A percentile compares a stretch with the other conserved stretches of the same genome.
Evolutionary conservation across 2,797 vertebrate species (phyloP).

Genomic region (Sebastes hubbsi): DNA sequence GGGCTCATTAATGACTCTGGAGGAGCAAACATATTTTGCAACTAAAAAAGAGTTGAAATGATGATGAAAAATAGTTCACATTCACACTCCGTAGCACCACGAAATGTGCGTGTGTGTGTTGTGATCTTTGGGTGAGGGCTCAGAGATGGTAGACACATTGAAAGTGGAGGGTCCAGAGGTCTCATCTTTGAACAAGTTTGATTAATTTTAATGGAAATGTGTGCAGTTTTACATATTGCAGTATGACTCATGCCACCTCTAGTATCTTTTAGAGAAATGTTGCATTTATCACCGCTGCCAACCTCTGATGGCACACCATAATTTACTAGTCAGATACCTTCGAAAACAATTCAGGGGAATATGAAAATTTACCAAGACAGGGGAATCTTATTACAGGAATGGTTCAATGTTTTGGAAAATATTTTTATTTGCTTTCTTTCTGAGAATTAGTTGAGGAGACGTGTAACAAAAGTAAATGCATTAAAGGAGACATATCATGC

Average conservation of each 20-base stretch:
- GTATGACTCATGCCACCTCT: constrained; percentile 6
- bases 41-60: constrained; percentile 27
- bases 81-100: background rate
- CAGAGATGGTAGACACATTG: background rate
- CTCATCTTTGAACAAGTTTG: background rate
- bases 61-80: constrained; percentile 21
- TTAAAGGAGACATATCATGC: too few species aligned
- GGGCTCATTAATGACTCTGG: constrained; percentile 53
- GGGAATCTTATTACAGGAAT: background rate
- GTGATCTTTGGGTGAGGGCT: background rate
- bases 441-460: background rate
- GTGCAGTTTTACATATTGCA: background rate
- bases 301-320: background rate
- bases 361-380: background rate
- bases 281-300: constrained; percentile 1
- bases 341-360: background rate
- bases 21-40: constrained; percentile 49
- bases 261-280: background rate
- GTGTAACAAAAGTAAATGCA: background rate
- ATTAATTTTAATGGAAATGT: constrained; percentile 12
- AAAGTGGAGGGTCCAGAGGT: background rate
- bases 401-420: background rate
- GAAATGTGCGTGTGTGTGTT: background rate
- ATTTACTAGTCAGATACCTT: background rate
- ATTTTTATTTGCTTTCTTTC: background rate